Evolutionary conservation across 2,113 vertebrate species (phyloP), one percentile per base, ranked within the genome.

Genomic region (Channa maculata): DNA sequence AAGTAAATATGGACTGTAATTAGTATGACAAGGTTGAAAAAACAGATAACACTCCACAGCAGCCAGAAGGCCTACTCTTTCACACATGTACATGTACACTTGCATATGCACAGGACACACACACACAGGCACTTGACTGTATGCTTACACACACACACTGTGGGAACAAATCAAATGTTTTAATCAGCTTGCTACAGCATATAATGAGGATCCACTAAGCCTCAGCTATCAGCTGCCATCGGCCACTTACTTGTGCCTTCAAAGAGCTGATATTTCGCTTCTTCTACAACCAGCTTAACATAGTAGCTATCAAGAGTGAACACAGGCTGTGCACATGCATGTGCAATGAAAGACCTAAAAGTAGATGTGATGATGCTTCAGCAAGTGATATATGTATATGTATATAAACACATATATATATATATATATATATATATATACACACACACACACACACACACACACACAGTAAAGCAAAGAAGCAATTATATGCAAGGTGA

Each of bases 1-100:
- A 91, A 92, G 91, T 92, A 93, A 94, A 94, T 90, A 92, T 83
- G 89, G 91, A 89, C 85, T 91, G 88, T 93, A 94, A 94, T 94
- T 93, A 93, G 84, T 86, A 91, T 92, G 90, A 93, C 93, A 91
- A 88, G 91, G 90, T 89, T 92, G 91, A 89, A 91, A 85, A 88
- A 86, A 84, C 83, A 86, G 93, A 94, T 93, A 94, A 93, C 86
- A 89, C 88, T 85, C 76, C 65, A 71, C 83, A 68, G 80, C 90
- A 86, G 83, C 92, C 90, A 49, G 34, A 63, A 91, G 90, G 86
- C 80, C 82, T 76, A n/a, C 75, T 71, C 82, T 76, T 82, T 54
- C 55, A 59, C 66, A 60, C 71, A 75, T 49, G 64, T 55, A 4
- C 68, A 38, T 10, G 49, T 76, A 81, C 49, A 15, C 75, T 37